A percentile compares a stretch with the other conserved stretches of the same genome.
Conservation (phyloP, 37 sponge, comb jelly and placozoan species). For the Dysidea cf. avara region DNA sequence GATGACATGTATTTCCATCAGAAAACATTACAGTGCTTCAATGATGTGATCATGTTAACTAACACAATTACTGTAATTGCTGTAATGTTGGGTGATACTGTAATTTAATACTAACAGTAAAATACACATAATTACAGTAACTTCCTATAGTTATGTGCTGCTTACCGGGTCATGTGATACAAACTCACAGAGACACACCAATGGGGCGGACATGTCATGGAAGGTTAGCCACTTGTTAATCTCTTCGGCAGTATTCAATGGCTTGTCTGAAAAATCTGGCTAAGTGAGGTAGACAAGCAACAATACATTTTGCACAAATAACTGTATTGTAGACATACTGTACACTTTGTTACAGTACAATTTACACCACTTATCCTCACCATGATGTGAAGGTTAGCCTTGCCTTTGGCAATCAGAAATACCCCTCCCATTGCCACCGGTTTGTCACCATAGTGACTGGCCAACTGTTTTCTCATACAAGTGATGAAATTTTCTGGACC, state of each 20-base stretch:
- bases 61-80: too few relatives aligned
- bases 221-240: slow-evolving; percentile 89
- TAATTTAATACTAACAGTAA: too few relatives aligned
- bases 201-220: slow-evolving; percentile 81
- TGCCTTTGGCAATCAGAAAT: slow-evolving; percentile 80
- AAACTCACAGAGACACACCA: slow-evolving; percentile 83
- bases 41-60: too few relatives aligned
- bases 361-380: slow-evolving; percentile 41
- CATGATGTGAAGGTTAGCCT: slow-evolving; percentile 93
- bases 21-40: too few relatives aligned
- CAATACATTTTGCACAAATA: too few relatives aligned
- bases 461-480: slow-evolving; percentile 76
- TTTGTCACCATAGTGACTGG: slow-evolving; percentile 58
- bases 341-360: too few relatives aligned
- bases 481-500: slow-evolving; percentile 90
- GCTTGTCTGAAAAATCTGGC: slow-evolving; percentile 88
- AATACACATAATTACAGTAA: too few relatives aligned
- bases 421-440: slow-evolving; percentile 94
- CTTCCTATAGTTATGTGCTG: too few relatives aligned
- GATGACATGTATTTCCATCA: too few relatives aligned
- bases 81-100: too few relatives aligned
- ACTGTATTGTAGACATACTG: too few relatives aligned
- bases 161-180: slow-evolving; percentile 91
- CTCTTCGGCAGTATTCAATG: slow-evolving; percentile 75
- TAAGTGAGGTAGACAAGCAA: neutral